Evolutionary conservation across 2,113 vertebrate species (phyloP).

Genomic region (Cyprinodon tularosa): DNA sequence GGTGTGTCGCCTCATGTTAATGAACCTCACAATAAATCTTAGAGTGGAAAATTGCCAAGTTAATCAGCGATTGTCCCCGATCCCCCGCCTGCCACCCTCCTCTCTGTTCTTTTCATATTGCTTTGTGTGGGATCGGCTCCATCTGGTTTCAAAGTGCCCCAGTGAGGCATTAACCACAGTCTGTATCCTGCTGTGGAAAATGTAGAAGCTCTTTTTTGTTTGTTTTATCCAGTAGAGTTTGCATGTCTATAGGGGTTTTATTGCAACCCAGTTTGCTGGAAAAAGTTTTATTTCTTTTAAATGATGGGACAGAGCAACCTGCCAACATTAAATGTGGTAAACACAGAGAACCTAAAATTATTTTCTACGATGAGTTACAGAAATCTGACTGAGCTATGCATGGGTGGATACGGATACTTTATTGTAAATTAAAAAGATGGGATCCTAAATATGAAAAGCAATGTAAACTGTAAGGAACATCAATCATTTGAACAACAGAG

Average conservation of each 20-base stretch:
- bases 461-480: constrained; percentile 12
- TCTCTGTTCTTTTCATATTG: constrained; percentile 44
- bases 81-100: constrained; percentile 5
- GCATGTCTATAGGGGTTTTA: constrained; percentile 51
- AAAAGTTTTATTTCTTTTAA: constrained; percentile 44
- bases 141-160: constrained; percentile 67
- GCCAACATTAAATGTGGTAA: constrained; percentile 24
- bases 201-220: constrained; percentile 30
- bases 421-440: background rate
- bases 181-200: constrained; percentile 59
- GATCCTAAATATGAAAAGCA: background rate
- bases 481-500: constrained; percentile 4
- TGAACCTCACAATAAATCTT: constrained; percentile 38
- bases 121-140: constrained; percentile 62
- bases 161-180: constrained; percentile 59
- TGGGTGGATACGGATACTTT: constrained; percentile 6
- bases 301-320: constrained; percentile 31
- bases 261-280: constrained; percentile 30
- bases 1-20: constrained; percentile 27
- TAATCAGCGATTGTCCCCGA: constrained; percentile 48
- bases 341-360: constrained; percentile 6
- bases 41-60: constrained; percentile 56
- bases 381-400: background rate
- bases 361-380: constrained; percentile 26
- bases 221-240: constrained; percentile 49